Evolutionary conservation across 2,888 invertebrate genomes (phyloP), one percentile per base, ranked within the genome.

Genomic region (Tenthredo scrophulariae): DNA sequence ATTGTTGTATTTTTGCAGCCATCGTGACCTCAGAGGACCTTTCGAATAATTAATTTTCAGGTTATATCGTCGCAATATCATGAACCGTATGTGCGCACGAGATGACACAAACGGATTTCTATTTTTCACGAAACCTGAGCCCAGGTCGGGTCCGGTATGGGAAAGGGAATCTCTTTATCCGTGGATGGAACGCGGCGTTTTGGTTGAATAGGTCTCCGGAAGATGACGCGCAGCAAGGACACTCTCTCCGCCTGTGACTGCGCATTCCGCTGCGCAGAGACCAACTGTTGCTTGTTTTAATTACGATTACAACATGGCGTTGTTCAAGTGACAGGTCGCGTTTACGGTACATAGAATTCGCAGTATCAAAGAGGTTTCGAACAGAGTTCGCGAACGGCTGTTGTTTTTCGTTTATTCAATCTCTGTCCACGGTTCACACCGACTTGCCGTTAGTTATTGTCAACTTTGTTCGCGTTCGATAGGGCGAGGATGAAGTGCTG

Each of bases 1-100:
- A 96, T 93, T 95, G 96, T 91, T 93, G 94, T 88, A 95, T 92
- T 91, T 94, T 95, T 77, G 94, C 94, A 90, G 95, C 95, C 95
- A 95, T 95, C 86, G 18, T 3, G 37, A 83, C 22, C 22, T 75
- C 22, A 22, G 5, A 50, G 29, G 54, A 29, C 33, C 7, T 18
- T 15, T 50, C 29, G 22, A 10, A 54, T 77, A 9, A 54, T 15
- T 10, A 77, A 33, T 29, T 54, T 33, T 40, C 2, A 54, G 50
- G 77, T 77, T 77, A 54, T 33, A 5, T 22, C 37, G 37, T 37
- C 37, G 7, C 37, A 37, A 37, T 37, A 37, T 37, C 18, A 33
- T 18, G 15, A 29, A 46, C 37, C 54, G 29, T n/a, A n/a, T n/a
- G n/a, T 29, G 33, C 54, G 29, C 18, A 77, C 50, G 77, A 33